phyloP scores from a whole-genome alignment of 2,888 invertebrate species.

The Aphodius sticticus region DNA sequence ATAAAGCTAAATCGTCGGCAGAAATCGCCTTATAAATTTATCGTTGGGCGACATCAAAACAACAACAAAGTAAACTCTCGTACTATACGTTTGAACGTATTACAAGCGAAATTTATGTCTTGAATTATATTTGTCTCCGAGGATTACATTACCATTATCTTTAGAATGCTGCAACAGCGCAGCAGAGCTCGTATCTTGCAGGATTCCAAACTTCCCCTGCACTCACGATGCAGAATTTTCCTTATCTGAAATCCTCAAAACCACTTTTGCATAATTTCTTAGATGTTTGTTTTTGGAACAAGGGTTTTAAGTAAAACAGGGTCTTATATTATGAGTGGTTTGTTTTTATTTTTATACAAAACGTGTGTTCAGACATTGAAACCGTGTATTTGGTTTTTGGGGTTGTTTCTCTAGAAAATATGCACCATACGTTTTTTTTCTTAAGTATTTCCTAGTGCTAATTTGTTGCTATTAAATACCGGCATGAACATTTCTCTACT shows the following conservation, averaged over 20 bases:
- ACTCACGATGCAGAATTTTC: background rate
- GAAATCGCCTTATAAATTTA: background rate
- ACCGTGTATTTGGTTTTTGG: background rate
- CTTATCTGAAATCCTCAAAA: background rate
- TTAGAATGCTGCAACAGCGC: slow-evolving; percentile 48
- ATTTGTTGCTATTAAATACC: background rate
- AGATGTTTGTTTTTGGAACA: background rate
- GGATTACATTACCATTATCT: slow-evolving; percentile 59
- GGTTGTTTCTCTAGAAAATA: background rate
- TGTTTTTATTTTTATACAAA: background rate
- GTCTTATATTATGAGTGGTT: background rate
- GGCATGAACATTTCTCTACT: background rate
- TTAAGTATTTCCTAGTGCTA: background rate
- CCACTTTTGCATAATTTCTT: background rate
- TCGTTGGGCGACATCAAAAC: slow-evolving; percentile 28
- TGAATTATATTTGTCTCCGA: slow-evolving; percentile 58
- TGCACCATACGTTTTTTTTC: background rate
- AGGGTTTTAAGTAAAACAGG: background rate
- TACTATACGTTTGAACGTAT: background rate
- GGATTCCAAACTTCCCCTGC: background rate
- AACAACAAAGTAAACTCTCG: slow-evolving; percentile 53
- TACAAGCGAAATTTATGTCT: slow-evolving; percentile 51
- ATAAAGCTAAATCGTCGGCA: background rate
- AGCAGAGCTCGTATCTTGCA: slow-evolving; percentile 27
- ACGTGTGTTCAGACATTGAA: background rate